Conservation (phyloP, 2,113 vertebrate species). For the Rhinopomastus cyanomelas region DNA sequence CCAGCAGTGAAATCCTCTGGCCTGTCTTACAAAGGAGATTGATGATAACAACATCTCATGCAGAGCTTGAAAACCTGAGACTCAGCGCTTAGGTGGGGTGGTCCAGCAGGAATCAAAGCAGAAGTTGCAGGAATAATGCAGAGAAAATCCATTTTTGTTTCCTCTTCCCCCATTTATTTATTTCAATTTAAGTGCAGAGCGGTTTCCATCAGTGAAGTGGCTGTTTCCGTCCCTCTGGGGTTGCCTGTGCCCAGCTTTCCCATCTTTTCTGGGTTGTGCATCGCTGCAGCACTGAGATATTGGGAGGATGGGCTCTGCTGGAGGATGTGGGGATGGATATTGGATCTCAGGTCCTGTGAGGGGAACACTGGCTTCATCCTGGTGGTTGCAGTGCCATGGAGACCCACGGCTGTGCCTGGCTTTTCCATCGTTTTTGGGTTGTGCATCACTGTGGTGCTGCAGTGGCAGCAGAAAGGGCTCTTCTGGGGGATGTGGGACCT, state of each 20-base stretch:
- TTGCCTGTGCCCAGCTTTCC: accelerated
- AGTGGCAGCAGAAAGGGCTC: not conserved
- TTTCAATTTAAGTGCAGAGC: not conserved
- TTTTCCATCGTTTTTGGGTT: not conserved
- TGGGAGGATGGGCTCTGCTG: not conserved
- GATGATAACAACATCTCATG: not conserved
- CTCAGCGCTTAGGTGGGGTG: not conserved
- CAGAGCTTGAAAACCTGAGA: not conserved
- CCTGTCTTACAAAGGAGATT: not conserved
- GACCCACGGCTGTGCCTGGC: accelerated
- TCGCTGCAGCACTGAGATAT: accelerated
- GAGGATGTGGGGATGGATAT: not conserved
- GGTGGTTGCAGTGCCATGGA: too few species aligned
- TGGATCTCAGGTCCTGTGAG: not conserved
- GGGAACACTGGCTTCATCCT: accelerated
- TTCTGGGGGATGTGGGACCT: not conserved
- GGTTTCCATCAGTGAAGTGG: not conserved
- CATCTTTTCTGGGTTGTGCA: not conserved
- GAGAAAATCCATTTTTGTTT: not conserved
- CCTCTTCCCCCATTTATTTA: accelerated
- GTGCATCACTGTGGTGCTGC: accelerated
- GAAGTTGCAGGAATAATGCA: not conserved
- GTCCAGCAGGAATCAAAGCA: not conserved
- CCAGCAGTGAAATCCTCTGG: not conserved
- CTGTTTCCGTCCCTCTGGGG: not conserved